These are phyloP conservation scores for Pagrus major DNA, from an alignment of 2,113 vertebrate species.

Conservation along the genomic window DNA sequence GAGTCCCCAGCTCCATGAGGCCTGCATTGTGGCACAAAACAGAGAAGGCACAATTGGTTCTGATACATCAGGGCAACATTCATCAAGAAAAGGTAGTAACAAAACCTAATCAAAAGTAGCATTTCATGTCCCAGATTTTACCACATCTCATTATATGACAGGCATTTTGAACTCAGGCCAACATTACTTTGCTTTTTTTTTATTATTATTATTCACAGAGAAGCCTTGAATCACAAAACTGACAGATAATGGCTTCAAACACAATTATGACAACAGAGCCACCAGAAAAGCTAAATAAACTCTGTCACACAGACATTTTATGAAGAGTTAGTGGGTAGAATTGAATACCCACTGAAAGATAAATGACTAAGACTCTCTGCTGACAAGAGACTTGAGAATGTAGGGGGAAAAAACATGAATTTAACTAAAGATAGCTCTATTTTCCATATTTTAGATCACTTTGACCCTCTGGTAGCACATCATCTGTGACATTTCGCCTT, in stretches of 20 bases:
- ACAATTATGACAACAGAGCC: conserved; percentile 25
- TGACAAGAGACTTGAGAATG: background rate
- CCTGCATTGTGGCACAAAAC: conserved; percentile 66
- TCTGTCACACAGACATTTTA: background rate
- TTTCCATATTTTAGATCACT: background rate
- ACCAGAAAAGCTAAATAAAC: background rate
- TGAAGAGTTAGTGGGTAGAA: background rate
- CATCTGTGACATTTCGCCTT: conserved; percentile 25
- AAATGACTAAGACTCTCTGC: background rate
- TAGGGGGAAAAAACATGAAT: conserved; percentile 13
- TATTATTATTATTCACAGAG: conserved; percentile 8
- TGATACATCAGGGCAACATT: conserved; percentile 1
- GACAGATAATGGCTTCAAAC: conserved; percentile 9
- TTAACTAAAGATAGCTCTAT: background rate
- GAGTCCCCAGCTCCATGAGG: conserved; percentile 83
- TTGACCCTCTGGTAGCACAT: background rate
- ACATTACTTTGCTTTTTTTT: background rate
- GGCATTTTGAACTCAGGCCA: conserved; percentile 17
- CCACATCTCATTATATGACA: conserved; percentile 7
- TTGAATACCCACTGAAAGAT: background rate
- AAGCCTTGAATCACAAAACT: background rate
- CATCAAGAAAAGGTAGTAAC: background rate
- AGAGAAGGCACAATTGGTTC: conserved; percentile 32
- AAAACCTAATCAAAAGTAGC: background rate
- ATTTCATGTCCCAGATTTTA: background rate